Conservation (phyloP, 2,797 vertebrate genomes). For the Amphiprion clarkii region DNA sequence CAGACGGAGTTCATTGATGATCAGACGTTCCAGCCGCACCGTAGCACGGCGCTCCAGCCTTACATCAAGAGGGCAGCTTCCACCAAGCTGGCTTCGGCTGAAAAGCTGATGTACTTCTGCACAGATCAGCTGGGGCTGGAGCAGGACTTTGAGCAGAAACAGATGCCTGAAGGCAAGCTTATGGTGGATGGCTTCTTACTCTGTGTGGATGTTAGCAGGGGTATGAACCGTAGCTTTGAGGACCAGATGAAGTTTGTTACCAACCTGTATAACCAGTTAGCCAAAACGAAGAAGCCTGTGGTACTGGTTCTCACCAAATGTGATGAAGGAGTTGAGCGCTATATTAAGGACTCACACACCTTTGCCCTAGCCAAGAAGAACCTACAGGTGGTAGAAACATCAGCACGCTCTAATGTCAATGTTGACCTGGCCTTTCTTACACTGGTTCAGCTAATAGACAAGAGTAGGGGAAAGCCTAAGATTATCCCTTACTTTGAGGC, state of each 20-base stretch:
- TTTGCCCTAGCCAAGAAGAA: constrained; percentile 98
- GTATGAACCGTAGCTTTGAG: constrained; percentile 98
- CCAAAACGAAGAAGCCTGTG: constrained; percentile 96
- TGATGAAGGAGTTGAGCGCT: constrained; percentile 98
- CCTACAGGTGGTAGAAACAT: constrained; percentile 97
- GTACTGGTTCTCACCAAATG: constrained; percentile 97
- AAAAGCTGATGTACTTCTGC: constrained; percentile 99
- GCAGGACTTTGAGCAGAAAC: constrained; percentile 99
- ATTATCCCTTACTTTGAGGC: constrained; percentile 98
- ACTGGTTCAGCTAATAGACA: constrained; percentile 94
- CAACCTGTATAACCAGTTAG: constrained; percentile 95
- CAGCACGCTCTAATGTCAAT: constrained; percentile 97
- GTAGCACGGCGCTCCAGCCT: constrained; percentile 97
- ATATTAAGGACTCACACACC: constrained; percentile 96
- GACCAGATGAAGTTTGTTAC: constrained; percentile 97
- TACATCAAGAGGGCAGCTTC: constrained; percentile 97
- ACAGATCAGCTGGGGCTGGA: constrained; percentile 98
- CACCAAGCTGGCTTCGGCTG: constrained; percentile 95
- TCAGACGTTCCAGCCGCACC: constrained; percentile 98
- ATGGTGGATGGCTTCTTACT: constrained; percentile 94
- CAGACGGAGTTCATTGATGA: constrained; percentile 99
- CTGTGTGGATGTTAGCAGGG: constrained; percentile 95
- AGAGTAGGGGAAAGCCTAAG: constrained; percentile 94
- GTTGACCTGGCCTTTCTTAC: constrained; percentile 97
- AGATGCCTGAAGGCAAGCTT: constrained; percentile 98